Conservation (phyloP, 92 coral and sea anemone species). For the Montipora capitata region DNA sequence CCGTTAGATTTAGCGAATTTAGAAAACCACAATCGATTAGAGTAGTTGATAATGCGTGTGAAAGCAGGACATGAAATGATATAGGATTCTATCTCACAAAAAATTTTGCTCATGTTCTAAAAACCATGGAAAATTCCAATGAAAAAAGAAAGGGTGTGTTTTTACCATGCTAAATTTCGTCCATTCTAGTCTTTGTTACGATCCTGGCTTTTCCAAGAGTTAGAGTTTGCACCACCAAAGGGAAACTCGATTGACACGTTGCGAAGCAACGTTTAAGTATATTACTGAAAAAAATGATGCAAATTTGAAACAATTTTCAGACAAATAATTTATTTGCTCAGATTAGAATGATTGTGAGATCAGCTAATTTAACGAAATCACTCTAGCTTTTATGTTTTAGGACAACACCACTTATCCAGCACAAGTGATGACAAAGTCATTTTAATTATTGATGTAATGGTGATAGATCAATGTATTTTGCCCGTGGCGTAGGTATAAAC, state of each 20-base stretch:
- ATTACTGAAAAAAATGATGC: not conserved
- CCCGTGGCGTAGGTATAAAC: constrained; percentile 26
- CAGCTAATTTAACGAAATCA: not conserved
- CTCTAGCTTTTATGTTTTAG: constrained; percentile 6
- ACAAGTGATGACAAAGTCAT: constrained; percentile 16
- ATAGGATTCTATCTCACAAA: too few species aligned
- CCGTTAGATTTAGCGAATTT: constrained; percentile 20
- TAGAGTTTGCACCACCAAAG: not conserved
- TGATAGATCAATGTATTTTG: constrained; percentile 15
- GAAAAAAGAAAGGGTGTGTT: too few species aligned
- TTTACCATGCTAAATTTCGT: too few species aligned
- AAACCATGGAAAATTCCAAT: too few species aligned
- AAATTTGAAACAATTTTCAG: constrained; percentile 10
- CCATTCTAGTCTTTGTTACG: not conserved
- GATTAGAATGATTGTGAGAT: not conserved
- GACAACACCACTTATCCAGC: not conserved
- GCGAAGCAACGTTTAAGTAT: not conserved
- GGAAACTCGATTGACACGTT: not conserved
- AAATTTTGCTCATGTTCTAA: too few species aligned
- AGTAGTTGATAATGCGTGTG: constrained; percentile 1
- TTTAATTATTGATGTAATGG: constrained; percentile 20
- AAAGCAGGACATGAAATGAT: not conserved
- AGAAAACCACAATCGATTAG: constrained; percentile 31
- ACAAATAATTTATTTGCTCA: constrained; percentile 17
- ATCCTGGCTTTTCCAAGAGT: constrained; percentile 1